Evolutionary conservation across 2,888 invertebrate genomes (phyloP), one percentile per base, ranked within the genome.

Genomic region (Zelleria hepariella): DNA sequence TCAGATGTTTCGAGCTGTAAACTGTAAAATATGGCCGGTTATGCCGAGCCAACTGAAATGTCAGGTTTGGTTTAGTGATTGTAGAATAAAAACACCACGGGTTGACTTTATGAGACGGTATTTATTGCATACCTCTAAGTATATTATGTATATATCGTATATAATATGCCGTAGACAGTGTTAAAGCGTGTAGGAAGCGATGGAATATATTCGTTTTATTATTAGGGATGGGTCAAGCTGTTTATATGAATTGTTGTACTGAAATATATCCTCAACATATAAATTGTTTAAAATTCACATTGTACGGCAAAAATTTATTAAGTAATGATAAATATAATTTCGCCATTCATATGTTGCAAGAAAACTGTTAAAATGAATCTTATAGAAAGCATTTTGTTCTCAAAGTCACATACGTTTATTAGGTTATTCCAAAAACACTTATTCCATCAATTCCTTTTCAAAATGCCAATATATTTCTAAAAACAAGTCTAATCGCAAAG

Each of bases 51-150:
- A n/a, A n/a, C n/a, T n/a, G n/a, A n/a, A n/a, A n/a, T 15, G 15
- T 5, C 15, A 42, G 32, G 32, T 42, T n/a, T n/a, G 0, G 15
- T 10, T 15, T 15, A 42, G 32, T 42, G 32, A 15, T 42, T 15
- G 15, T 32, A 42, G 15, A 42, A 42, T 42, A 15, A 42, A 42
- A 42, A 10, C 10, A 42, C 3, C 23, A 21, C 53, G 60, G 62
- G 60, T n/a, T 15, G 42, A 57, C 8, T 57, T 57, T 65, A 65
- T 66, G 66, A 68, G 70, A 71, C 69, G 73, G 71, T 73, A 72
- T 72, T 72, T 72, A 72, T 71, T 72, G 58, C 32, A 70, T 70
- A 73, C 71, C 70, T 68, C 67, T 72, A 72, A 67, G 67, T 72
- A 72, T 57, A 68, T 64, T 71, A 71, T 64, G 66, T 70, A 72